Evolutionary conservation across 2,113 vertebrate genomes (phyloP).

Genomic region (Rhea americana): DNA sequence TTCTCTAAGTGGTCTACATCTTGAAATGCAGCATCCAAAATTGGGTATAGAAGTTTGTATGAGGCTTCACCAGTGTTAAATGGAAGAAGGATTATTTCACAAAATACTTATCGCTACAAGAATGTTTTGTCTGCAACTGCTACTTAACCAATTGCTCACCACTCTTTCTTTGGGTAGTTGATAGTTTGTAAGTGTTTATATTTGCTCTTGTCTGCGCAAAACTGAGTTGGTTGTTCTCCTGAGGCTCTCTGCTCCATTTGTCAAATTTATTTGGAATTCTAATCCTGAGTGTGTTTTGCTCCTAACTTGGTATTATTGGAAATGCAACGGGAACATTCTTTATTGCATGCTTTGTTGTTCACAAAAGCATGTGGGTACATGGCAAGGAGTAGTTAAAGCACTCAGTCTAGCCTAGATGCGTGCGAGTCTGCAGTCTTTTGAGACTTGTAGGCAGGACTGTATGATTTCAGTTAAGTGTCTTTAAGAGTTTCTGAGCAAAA

Average conservation of each 20-base stretch:
- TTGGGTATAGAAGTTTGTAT: neutral
- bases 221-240: neutral
- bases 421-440: neutral
- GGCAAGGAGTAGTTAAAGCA: neutral
- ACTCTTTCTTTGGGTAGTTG: neutral
- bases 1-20: neutral
- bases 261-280: neutral
- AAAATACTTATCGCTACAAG: neutral
- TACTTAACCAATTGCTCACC: neutral
- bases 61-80: neutral
- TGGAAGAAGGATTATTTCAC: neutral
- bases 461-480: neutral
- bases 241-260: neutral
- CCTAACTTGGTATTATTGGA: neutral
- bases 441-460: neutral
- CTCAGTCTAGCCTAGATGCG: neutral
- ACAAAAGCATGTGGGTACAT: too few relatives aligned
- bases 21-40: slow-evolving; percentile 11
- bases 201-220: neutral
- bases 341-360: too few relatives aligned
- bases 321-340: neutral
- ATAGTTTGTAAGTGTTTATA: neutral
- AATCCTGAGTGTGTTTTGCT: neutral
- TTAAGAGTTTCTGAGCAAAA: neutral
- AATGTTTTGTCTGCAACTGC: neutral